Conservation (phyloP, 1,140 invertebrate genomes). For the Leptonema lineaticorne region DNA sequence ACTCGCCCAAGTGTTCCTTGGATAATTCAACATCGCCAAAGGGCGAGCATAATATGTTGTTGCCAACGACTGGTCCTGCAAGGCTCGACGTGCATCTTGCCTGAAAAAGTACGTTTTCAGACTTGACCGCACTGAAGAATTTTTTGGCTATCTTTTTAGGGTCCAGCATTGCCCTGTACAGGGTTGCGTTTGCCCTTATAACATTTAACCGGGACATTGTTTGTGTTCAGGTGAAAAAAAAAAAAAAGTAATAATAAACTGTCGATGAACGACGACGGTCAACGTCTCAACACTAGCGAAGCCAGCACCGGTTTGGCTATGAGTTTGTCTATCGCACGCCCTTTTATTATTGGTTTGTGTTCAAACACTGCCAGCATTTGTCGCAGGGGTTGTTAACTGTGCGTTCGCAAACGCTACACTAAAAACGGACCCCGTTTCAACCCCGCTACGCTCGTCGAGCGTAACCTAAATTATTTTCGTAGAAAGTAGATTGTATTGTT, state of each 20-base stretch:
- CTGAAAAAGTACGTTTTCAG: not conserved
- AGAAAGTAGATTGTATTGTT: too few species aligned
- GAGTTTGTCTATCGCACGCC: conserved; percentile 3
- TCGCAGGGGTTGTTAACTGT: not conserved
- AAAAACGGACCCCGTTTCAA: not conserved
- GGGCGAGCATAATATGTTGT: conserved; percentile 51
- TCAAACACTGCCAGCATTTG: conserved; percentile 8
- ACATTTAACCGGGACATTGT: conserved; percentile 8
- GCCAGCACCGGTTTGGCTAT: conserved; percentile 7
- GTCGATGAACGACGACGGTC: not conserved
- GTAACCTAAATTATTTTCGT: not conserved
- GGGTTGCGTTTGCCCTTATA: not conserved
- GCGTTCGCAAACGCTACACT: not conserved
- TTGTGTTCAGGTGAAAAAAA: not conserved
- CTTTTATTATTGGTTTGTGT: conserved; percentile 16
- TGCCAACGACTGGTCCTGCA: conserved; percentile 46
- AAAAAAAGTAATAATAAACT: not conserved
- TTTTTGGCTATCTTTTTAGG: not conserved
- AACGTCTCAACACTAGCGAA: not conserved
- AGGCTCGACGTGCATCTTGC: conserved; percentile 44
- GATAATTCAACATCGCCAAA: conserved; percentile 55
- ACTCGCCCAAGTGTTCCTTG: conserved; percentile 55
- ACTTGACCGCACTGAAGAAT: not conserved
- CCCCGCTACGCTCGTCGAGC: not conserved
- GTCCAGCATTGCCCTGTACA: not conserved